Evolutionary conservation across 2,797 vertebrate genomes (phyloP), one percentile per base, ranked within the genome.

Genomic region (Pangasius mekongensis): DNA sequence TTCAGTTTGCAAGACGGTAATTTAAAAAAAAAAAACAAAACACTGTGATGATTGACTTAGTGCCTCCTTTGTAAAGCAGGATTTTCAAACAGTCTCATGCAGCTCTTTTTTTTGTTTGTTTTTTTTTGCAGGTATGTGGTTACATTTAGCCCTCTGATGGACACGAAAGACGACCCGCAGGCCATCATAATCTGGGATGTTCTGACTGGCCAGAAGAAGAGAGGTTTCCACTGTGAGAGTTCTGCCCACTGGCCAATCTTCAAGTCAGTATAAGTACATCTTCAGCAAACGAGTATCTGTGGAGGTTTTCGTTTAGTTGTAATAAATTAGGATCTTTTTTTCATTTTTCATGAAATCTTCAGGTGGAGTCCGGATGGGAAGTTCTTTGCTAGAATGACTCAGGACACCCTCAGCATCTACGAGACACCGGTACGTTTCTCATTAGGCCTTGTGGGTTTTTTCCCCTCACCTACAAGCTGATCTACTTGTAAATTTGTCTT

Each of bases 161-260:
- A 99, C 95, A 99, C 97, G 0, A 98, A 98, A 92, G 99, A 99
- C 88, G 98, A 99, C 90, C 98, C 99, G 64, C 99, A 99, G 93
- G 99, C 98, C 85, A 99, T 99, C 94, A 99, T 99, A 93, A 98
- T 99, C 93, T 99, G 99, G 99, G 99, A 99, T 94, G 98, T 98
- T 91, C 96, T 99, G 76, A 99, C 98, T 0, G 99, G 99, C 87
- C 98, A 99, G 91, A 99, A 99, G 96, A 99, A 98, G 94, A 95
- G 99, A 95, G 98, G 98, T 14, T 99, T 99, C 93, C 99, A 99
- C 92, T 99, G 98, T 88, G 99, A 99, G 93, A 99, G 97, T 91
- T 99, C 99, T 4, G 98, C 99, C 85, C 99, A 99, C 89, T 99
- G 99, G 99, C 98, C 99, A 80, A 99, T 99, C 91, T 99, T 99